These are phyloP conservation scores for Volucella zonaria DNA, from an alignment of 2,888 invertebrate genomes.

Conservation along the genomic window DNA sequence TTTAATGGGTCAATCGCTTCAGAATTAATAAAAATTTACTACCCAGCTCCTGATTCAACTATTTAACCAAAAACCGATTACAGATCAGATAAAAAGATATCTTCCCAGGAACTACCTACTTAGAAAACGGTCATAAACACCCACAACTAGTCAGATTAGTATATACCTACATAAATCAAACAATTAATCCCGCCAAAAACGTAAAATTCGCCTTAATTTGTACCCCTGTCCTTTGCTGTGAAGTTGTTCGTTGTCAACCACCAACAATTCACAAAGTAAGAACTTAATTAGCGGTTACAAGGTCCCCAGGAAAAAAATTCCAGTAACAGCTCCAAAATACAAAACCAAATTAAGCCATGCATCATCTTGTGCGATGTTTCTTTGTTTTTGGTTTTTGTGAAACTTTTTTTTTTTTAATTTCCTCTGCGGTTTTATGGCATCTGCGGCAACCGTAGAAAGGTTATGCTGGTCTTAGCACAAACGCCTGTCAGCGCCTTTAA, in stretches of 20 bases:
- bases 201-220: conserved; percentile 60
- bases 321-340: conserved; percentile 37
- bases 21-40: conserved; percentile 18
- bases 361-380: conserved; percentile 49
- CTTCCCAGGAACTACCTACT: conserved; percentile 32
- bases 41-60: conserved; percentile 16
- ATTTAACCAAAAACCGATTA: conserved; percentile 18
- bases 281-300: conserved; percentile 68
- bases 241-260: conserved; percentile 62
- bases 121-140: conserved; percentile 56
- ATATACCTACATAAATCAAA: conserved; percentile 50
- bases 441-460: conserved; percentile 64
- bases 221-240: conserved; percentile 30
- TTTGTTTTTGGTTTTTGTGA: conserved; percentile 11
- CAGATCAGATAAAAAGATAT: conserved; percentile 12
- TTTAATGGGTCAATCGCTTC: conserved; percentile 21
- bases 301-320: conserved; percentile 7
- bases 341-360: conserved; percentile 71
- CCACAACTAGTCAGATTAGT: conserved; percentile 29
- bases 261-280: conserved; percentile 56
- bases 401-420: background rate
- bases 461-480: conserved; percentile 61
- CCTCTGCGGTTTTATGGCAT: conserved; percentile 51
- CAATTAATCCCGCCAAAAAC: conserved; percentile 61
- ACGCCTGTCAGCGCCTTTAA: conserved; percentile 70